Evolutionary conservation across 2,113 vertebrate genomes (phyloP).

Genomic region (Misgurnus mizolepis): DNA sequence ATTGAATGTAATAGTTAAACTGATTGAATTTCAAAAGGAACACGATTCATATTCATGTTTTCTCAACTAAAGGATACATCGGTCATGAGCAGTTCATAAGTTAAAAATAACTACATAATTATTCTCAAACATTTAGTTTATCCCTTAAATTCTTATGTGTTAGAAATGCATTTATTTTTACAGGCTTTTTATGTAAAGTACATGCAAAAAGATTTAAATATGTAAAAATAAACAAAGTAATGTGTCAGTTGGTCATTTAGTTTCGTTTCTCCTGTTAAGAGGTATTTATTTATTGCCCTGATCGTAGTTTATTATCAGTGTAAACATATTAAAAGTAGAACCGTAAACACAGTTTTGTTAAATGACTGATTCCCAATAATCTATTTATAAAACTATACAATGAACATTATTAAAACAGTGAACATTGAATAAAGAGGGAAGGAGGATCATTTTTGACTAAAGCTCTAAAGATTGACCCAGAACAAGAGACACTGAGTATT

Average conservation of each 20-base stretch:
- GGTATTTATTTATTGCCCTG: neutral
- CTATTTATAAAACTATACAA: neutral
- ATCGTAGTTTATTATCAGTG: slow-evolving; percentile 10
- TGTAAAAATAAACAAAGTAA: too few relatives aligned
- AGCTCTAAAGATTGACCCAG: slow-evolving; percentile 38
- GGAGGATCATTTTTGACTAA: slow-evolving; percentile 20
- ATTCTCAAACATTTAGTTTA: neutral
- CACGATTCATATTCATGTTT: neutral
- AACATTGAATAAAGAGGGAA: neutral
- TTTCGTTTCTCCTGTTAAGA: neutral
- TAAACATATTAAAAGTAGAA: neutral
- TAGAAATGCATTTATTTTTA: neutral
- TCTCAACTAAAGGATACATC: neutral
- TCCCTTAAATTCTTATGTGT: neutral
- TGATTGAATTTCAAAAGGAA: neutral
- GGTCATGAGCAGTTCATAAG: too few relatives aligned
- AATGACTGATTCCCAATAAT: neutral
- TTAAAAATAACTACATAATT: neutral
- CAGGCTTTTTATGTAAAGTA: neutral
- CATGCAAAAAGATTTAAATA: neutral
- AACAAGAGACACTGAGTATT: slow-evolving; percentile 40
- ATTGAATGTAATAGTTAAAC: neutral
- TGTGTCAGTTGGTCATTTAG: neutral
- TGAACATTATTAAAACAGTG: neutral
- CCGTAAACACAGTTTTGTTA: neutral